Evolutionary conservation across 2,888 invertebrate species (phyloP).

Genomic region (Glaucopsyche alexis): DNA sequence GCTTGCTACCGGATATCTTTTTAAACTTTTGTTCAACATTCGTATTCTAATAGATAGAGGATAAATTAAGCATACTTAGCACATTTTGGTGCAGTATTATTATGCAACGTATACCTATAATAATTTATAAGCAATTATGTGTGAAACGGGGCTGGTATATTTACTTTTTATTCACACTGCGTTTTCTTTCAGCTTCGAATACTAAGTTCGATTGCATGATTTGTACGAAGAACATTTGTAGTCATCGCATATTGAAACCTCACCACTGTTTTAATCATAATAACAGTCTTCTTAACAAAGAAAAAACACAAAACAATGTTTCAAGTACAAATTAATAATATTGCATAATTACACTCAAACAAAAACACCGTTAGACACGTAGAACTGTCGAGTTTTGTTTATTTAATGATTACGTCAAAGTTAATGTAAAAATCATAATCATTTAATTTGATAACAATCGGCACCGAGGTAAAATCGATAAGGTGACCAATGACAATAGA

Average conservation of each 20-base stretch:
- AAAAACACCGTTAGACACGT: constrained; percentile 29
- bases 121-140: constrained; percentile 47
- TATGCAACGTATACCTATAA: not conserved
- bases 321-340: constrained; percentile 29
- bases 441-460: constrained; percentile 21
- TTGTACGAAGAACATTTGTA: constrained; percentile 51
- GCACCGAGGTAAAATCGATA: constrained; percentile 20
- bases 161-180: constrained; percentile 61
- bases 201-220: constrained; percentile 59
- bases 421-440: not conserved
- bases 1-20: no score
- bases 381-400: constrained; percentile 26
- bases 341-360: constrained; percentile 14
- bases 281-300: constrained; percentile 30
- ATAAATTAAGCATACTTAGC: not conserved
- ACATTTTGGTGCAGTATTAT: not conserved
- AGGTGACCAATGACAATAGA: constrained; percentile 23
- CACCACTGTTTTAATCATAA: constrained; percentile 46
- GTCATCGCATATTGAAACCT: constrained; percentile 55
- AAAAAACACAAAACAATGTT: constrained; percentile 16
- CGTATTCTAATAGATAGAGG: not conserved
- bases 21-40: not conserved
- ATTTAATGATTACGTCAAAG: constrained; percentile 3
- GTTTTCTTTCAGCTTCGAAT: constrained; percentile 60
- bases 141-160: constrained; percentile 38